phyloP scores from a whole-genome alignment of 1,140 invertebrate species.

The Rhopalosiphum maidis region DNA sequence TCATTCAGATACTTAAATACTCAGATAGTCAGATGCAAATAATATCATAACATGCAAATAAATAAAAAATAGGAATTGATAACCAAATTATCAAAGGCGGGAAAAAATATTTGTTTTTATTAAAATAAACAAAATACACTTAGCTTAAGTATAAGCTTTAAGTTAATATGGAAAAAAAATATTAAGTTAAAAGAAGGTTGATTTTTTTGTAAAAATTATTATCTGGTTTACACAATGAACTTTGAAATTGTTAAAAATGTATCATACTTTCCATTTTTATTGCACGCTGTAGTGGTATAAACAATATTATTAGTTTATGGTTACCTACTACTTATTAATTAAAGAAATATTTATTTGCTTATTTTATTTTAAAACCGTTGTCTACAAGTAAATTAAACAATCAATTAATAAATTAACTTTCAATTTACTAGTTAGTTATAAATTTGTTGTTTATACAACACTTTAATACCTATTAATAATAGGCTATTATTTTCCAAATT shows the following conservation, averaged over 20 bases:
- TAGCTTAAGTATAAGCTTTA: not conserved
- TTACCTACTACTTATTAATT: no score
- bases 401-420: no score
- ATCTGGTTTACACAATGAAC: not conserved
- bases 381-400: no score
- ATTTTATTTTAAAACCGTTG: no score
- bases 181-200: not conserved
- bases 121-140: not conserved
- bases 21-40: not conserved
- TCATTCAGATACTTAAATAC: not conserved
- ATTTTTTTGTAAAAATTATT: not conserved
- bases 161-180: not conserved
- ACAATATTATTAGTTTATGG: no score
- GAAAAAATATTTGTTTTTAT: not conserved
- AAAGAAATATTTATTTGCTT: no score
- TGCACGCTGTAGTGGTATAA: no score
- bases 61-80: not conserved
- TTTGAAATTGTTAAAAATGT: not conserved
- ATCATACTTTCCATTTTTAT: no score
- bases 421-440: no score
- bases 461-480: no score
- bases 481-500: no score
- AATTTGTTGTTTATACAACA: no score
- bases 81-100: not conserved
- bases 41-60: not conserved